These are phyloP conservation scores for Colius striatus DNA, from an alignment of 2,113 vertebrate species.

Conservation along the genomic window DNA sequence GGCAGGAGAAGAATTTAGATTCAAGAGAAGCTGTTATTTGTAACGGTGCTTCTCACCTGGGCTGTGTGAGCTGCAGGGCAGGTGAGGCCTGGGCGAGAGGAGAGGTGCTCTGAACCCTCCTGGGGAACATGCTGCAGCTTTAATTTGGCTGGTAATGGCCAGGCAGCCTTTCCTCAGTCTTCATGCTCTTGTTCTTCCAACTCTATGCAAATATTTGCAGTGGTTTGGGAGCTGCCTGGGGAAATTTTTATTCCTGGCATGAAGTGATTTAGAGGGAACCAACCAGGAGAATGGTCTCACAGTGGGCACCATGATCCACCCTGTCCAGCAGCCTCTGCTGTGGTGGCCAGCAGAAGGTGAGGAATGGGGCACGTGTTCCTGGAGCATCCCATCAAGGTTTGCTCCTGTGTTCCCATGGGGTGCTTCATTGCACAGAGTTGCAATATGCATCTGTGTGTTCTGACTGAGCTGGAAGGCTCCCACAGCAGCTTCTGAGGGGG, in stretches of 20 bases:
- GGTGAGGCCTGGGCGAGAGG: neutral
- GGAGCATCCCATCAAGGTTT: neutral
- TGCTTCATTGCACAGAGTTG: neutral
- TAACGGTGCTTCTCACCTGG: neutral
- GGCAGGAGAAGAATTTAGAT: neutral
- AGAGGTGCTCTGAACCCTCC: neutral
- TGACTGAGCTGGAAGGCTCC: neutral
- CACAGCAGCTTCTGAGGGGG: neutral
- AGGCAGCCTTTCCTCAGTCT: neutral
- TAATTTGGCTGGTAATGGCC: neutral
- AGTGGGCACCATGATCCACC: neutral
- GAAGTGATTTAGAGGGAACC: neutral
- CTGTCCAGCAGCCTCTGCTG: neutral
- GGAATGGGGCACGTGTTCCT: neutral
- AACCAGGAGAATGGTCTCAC: neutral
- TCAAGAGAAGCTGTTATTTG: neutral
- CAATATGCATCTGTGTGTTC: fast-evolving
- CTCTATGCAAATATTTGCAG: neutral
- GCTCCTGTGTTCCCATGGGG: fast-evolving
- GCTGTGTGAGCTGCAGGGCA: neutral
- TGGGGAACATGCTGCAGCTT: neutral
- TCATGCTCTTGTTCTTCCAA: neutral
- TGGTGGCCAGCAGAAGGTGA: neutral
- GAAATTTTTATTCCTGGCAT: neutral
- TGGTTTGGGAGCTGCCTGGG: neutral